These are phyloP conservation scores for Diceros bicornis DNA, from an alignment of 2,797 vertebrate species.

Conservation along the genomic window DNA sequence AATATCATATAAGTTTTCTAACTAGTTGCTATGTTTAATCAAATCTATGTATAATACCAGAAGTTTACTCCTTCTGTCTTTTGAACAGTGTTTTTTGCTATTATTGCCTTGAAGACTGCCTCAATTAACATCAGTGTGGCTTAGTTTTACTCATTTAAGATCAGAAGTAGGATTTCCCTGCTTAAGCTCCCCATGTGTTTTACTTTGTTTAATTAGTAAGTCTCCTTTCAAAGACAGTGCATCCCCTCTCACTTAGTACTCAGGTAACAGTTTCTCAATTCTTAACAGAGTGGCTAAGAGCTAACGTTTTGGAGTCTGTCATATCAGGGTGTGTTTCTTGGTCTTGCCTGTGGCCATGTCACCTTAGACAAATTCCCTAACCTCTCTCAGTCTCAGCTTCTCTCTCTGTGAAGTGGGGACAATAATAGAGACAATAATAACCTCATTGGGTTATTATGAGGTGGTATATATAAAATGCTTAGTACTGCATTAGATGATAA, in stretches of 20 bases:
- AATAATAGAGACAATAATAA: neutral
- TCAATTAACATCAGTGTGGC: neutral
- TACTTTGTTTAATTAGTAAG: conserved; percentile 47
- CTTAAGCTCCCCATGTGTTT: neutral
- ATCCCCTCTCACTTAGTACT: neutral
- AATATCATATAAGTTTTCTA: neutral
- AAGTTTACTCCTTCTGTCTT: neutral
- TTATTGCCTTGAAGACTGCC: neutral
- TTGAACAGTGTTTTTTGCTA: conserved; percentile 37
- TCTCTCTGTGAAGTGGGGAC: neutral
- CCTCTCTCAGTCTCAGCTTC: neutral
- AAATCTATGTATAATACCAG: neutral
- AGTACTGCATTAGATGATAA: neutral
- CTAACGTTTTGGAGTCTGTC: neutral
- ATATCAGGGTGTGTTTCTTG: neutral
- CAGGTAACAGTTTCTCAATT: conserved; percentile 36
- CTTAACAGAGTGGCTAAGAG: neutral
- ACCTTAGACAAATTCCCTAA: conserved; percentile 1
- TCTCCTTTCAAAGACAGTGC: neutral
- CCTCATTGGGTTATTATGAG: neutral
- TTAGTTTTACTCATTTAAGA: conserved; percentile 53
- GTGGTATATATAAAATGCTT: neutral
- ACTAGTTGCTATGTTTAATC: neutral
- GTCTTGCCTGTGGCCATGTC: neutral
- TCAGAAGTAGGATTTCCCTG: conserved; percentile 33